Evolutionary conservation across 2,113 vertebrate genomes (phyloP).

Genomic region (Cyphomyrus discorhynchus): DNA sequence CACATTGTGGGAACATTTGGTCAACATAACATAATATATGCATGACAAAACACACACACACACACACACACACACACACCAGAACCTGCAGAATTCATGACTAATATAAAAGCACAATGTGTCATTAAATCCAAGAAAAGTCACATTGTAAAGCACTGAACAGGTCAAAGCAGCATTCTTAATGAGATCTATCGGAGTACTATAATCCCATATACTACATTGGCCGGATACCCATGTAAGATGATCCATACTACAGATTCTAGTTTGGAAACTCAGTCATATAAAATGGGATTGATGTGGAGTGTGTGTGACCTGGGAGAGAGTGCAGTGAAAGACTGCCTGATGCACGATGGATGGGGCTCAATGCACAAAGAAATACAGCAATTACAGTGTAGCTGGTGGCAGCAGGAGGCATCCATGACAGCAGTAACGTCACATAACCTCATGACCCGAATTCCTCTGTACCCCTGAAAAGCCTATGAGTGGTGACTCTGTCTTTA

Average conservation of each 20-base stretch:
- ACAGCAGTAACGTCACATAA: not conserved
- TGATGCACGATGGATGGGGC: not conserved
- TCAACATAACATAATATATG: not conserved
- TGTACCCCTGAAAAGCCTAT: not conserved
- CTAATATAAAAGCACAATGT: not conserved
- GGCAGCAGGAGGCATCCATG: not conserved
- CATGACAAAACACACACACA: not conserved
- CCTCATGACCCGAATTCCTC: not conserved
- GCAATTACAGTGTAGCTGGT: not conserved
- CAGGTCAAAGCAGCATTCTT: not conserved
- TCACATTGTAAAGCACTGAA: not conserved
- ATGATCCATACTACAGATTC: not conserved
- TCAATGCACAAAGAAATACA: not conserved
- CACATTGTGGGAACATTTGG: not conserved
- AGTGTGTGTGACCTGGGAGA: not conserved
- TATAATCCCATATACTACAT: not conserved
- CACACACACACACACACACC: not conserved
- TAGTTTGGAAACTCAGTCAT: not conserved
- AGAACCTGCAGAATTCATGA: not conserved
- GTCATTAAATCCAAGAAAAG: not conserved
- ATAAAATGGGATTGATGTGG: not conserved
- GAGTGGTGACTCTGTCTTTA: not conserved
- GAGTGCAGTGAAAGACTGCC: not conserved
- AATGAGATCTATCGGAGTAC: not conserved
- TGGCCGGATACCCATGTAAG: not conserved